Evolutionary conservation across 2,113 vertebrate genomes (phyloP).

Genomic region (Prietella phreatophila): DNA sequence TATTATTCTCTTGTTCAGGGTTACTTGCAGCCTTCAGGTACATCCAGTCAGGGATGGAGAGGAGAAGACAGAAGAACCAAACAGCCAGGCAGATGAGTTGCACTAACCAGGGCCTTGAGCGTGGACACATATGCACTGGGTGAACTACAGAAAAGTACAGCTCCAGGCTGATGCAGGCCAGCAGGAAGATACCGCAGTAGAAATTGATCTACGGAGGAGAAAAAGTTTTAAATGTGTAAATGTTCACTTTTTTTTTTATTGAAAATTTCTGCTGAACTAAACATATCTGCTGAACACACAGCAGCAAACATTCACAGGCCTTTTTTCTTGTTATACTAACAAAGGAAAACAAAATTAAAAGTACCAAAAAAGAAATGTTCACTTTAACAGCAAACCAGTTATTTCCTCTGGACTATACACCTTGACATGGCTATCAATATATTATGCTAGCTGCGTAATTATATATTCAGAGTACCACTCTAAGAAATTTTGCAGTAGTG

Average conservation of each 20-base stretch:
- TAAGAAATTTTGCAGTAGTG: neutral
- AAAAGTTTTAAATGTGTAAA: neutral
- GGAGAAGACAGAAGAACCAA: slow-evolving; percentile 77
- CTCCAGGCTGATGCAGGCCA: slow-evolving; percentile 85
- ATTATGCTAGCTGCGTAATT: neutral
- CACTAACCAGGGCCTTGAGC: slow-evolving; percentile 62
- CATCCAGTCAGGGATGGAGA: slow-evolving; percentile 79
- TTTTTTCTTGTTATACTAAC: no score
- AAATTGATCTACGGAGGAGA: slow-evolving; percentile 75
- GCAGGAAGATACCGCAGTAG: slow-evolving; percentile 84
- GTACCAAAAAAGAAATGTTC: no score
- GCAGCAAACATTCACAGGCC: no score
- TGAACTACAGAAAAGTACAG: slow-evolving; percentile 84
- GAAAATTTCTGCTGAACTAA: no score
- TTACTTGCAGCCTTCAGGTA: slow-evolving; percentile 57
- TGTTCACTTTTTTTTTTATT: neutral
- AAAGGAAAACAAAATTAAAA: no score
- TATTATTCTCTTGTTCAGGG: slow-evolving; percentile 41
- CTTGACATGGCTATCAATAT: neutral
- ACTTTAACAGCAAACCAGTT: neutral
- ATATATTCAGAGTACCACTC: neutral
- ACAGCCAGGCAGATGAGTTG: slow-evolving; percentile 71
- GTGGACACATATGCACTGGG: slow-evolving; percentile 80
- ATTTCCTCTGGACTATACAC: neutral
- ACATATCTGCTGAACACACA: no score